Evolutionary conservation across 2,797 vertebrate species (phyloP), one percentile per base, ranked within the genome.

Genomic region (Psittacula echo): DNA sequence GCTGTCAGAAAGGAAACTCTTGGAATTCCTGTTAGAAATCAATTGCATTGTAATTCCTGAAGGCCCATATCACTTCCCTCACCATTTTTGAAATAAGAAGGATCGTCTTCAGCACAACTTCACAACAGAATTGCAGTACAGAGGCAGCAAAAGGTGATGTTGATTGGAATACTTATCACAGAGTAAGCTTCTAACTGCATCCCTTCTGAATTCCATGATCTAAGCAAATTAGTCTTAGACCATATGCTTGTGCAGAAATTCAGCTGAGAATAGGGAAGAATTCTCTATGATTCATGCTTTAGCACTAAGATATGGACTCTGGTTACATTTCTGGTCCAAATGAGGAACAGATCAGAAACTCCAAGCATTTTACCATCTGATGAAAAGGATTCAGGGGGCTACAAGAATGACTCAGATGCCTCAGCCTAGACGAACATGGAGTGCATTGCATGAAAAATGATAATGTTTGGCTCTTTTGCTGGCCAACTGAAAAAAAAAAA

Each of bases 1-100:
- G 83, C 21, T 92, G 88, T 93, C 68, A 89, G 78, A 89, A 85
- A 90, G 77, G 88, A 95, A 96, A 89, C 90, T 94, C 91, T 91
- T 72, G 45, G 65, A 97, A 94, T 95, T 94, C 78, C 42, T 82
- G 45, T 77, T 58, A 67, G 58, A 94, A 87, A 96, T 91, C 86
- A 94, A 87, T 50, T 85, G 47, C 74, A 79, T 64, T 93, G 3
- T 80, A 80, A 68, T 86, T 90, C 64, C 56, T 77, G 39, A 65
- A 56, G 34, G 77, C 56, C 37, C 76, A 6, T 41, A 90, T 75
- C 67, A 58, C 32, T 93, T 92, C 22, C 61, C 37, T 78, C 37
- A 32, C 29, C 37, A 23, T 23, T 13, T 9, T 84, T 65, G 84
- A 88, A 87, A 64, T 4, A 3, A 73, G 16, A 66, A 82, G 18